Evolutionary conservation across 1,140 invertebrate genomes (phyloP), one percentile per base, ranked within the genome.

Genomic region (Brachionus paranguensis): DNA sequence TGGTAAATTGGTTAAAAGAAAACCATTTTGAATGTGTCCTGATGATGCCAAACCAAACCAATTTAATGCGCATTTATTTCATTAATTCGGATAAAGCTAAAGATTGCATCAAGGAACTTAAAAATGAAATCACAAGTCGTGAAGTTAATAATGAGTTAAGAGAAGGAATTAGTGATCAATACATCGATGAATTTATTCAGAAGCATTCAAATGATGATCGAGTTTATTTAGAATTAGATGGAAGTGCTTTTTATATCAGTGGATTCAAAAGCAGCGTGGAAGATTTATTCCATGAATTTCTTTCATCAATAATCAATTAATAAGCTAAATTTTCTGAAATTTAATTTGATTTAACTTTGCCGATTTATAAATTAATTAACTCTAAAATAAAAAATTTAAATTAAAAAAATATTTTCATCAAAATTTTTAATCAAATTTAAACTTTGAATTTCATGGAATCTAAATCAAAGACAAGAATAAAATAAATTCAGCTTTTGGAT

Each of bases 1-100:
- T 76, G 43, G 43, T 76, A 37, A 76, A 50, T n/a, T 76, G 72
- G 72, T 76, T 76, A 27, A 76, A 27, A 50, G 72, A 76, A 50
- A 76, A 76, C 2, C 1, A 33, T 37, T 29, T 76, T 29, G 20
- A 27, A 14, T 47, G 43, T 27, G 43, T 47, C 33, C 11, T 76
- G 2, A 47, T 76, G 43, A 20, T 1, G 45, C n/a, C 0, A 24
- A 20, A 5, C 0, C 5, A 37, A 37, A 7, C 0, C 6, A 1
- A 50, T 27, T 29, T 27, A 2, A 24, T 76, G 27, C 17, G 43
- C 10, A 76, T 76, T 7, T 50, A 50, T 76, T 47, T 8, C 20
- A 76, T n/a, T 27, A 27, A 76, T 76, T 24, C 8, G 2, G 11
- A 47, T 6, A 10, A 27, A 76, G n/a, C 47, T 4, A 27, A 76